Base-by-base conservation (phyloP, 1,140 invertebrate genomes). In the Zaprionus capensis region DNA sequence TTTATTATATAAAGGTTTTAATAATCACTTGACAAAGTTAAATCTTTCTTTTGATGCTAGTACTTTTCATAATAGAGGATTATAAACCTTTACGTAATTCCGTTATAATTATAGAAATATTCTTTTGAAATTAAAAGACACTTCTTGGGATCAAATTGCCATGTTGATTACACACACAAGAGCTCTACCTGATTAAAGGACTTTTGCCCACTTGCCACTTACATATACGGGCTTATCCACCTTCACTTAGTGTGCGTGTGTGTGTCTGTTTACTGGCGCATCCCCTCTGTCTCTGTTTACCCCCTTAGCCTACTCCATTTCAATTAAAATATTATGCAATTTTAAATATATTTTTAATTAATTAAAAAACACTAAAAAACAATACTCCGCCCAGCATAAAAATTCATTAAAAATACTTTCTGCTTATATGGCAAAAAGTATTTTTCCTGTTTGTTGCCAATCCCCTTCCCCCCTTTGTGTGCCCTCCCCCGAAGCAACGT, bases 271-370 rank as follows among this genome's bases (percentile, higher is more conserved):
- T 49, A 17, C n/a, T 12, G n/a, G 14, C 44, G n/a, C 49, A 31
- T 24, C n/a, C 6, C n/a, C 51, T 53, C 22, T 51, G 20, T 31
- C 38, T 14, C 15, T 15, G 9, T 4, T 49, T 20, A 20, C 17
- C 51, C 15, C 58, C 15, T 38, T n/a, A 20, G 31, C 55, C 63
- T 51, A 46, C 72, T 68, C 36, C 78, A 31, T 81, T 88, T 78
- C 68, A 87, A 83, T 87, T 78, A 78, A 73, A 87, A 76, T 84
- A 75, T 82, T 72, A 78, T 83, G 73, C 67, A 80, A 80, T 87
- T 83, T 82, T 78, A 80, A 80, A 78, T 87, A 88, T 84, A 82
- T 82, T 88, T 87, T 83, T 83, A 81, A 83, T 87, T 87, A 88
- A 87, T 83, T 81, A 88, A 83, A 84, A 83, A 74, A 78, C 77